Evolutionary conservation across 92 coral and sea anemone genomes (phyloP).

Genomic region (Micromussa lordhowensis): DNA sequence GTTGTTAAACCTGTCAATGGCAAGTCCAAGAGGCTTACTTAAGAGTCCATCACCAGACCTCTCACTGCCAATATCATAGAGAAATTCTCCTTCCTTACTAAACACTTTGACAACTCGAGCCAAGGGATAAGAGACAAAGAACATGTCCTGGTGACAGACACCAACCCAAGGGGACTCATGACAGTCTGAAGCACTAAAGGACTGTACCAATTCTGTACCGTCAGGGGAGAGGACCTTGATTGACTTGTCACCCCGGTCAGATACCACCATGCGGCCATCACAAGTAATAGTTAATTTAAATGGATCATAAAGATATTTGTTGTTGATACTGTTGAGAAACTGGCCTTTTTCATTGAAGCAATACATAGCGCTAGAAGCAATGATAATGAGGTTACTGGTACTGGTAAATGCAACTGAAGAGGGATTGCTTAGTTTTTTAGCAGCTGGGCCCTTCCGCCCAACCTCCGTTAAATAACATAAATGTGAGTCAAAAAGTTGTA

Average conservation of each 20-base stretch:
- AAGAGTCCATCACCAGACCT: conserved; percentile 23
- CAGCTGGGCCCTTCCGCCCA: background rate
- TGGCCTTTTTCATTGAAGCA: conserved; percentile 48
- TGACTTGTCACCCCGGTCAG: background rate
- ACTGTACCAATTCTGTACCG: conserved; percentile 5
- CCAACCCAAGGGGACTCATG: background rate
- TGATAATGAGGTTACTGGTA: background rate
- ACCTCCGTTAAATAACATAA: background rate
- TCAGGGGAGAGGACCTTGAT: conserved; percentile 27
- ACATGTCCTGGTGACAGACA: conserved; percentile 8
- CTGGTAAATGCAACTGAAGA: conserved; percentile 13
- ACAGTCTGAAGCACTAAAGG: conserved; percentile 3
- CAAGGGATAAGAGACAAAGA: background rate
- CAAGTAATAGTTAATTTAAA: background rate
- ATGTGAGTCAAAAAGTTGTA: background rate
- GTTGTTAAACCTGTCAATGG: conserved; percentile 41
- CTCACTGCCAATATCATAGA: conserved; percentile 37
- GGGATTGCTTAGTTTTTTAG: background rate
- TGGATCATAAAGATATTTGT: background rate
- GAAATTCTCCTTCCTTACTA: conserved; percentile 32
- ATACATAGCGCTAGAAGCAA: conserved; percentile 1
- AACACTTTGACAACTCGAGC: conserved; percentile 47
- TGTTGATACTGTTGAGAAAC: conserved; percentile 37
- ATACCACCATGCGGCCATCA: conserved; percentile 12
- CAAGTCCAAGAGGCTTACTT: conserved; percentile 54